Conservation (phyloP, 2,888 invertebrate species). For the Leptinotarsa haldemani region DNA sequence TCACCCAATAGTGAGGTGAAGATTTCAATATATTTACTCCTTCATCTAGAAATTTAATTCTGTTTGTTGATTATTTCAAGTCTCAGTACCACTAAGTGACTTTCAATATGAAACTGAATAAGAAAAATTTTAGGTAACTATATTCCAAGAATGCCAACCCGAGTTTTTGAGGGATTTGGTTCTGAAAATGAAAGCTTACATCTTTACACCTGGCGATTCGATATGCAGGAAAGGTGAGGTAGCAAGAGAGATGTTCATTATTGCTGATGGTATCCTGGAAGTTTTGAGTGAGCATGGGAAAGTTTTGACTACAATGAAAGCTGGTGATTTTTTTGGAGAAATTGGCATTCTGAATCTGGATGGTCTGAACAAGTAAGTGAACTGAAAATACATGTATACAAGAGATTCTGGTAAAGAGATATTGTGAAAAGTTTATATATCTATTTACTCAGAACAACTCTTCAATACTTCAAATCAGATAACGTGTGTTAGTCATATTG, state of each 20-base stretch:
- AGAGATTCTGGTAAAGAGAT: neutral
- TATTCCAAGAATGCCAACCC: slow-evolving; percentile 97
- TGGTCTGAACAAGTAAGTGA: slow-evolving; percentile 88
- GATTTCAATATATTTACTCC: neutral
- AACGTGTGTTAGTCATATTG: too few relatives aligned
- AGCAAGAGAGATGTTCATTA: slow-evolving; percentile 98
- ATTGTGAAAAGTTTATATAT: neutral
- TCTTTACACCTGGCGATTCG: slow-evolving; percentile 97
- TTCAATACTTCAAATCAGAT: too few relatives aligned
- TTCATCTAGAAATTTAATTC: neutral
- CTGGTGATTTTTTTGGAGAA: slow-evolving; percentile 98
- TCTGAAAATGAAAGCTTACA: slow-evolving; percentile 97
- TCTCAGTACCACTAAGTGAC: too few relatives aligned
- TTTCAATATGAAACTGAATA: neutral
- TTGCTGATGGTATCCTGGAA: slow-evolving; percentile 96
- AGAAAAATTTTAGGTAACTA: slow-evolving; percentile 80
- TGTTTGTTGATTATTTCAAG: too few relatives aligned
- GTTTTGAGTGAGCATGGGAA: slow-evolving; percentile 94
- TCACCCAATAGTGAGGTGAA: too few relatives aligned
- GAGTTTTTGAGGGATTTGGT: slow-evolving; percentile 97
- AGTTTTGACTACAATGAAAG: slow-evolving; percentile 95
- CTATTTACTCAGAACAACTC: too few relatives aligned
- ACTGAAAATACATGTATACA: neutral
- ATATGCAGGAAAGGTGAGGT: slow-evolving; percentile 90
- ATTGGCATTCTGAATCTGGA: slow-evolving; percentile 96